Conservation (phyloP, 2,797 vertebrate genomes). For the Pyrocephalus nanus region DNA sequence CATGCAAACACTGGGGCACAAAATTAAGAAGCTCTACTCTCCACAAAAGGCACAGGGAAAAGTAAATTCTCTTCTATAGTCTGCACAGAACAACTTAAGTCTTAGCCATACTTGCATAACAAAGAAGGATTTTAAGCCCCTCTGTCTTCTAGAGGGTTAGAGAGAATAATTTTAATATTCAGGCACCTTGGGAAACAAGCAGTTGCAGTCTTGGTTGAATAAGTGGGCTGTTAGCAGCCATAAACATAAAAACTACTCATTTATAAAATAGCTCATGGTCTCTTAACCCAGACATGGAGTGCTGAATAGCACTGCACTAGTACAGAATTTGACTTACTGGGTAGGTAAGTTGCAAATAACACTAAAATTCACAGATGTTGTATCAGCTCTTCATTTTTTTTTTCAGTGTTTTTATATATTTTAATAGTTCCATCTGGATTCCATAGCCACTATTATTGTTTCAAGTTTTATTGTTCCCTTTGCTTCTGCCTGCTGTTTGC, state of each 20-base stretch:
- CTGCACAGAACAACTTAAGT: background rate
- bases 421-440: conserved; percentile 27
- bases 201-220: background rate
- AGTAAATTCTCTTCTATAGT: background rate
- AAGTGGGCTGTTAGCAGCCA: background rate
- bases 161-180: background rate
- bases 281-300: background rate
- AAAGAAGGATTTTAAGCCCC: background rate
- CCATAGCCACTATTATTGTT: background rate
- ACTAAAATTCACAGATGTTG: background rate
- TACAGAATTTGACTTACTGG: background rate
- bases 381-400: background rate
- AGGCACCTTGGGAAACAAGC: background rate
- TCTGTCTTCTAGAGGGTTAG: background rate
- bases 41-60: background rate
- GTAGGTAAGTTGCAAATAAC: background rate
- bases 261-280: background rate
- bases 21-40: background rate
- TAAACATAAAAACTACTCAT: background rate
- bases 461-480: background rate
- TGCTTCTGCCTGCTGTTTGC: conserved; percentile 20
- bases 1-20: background rate
- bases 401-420: background rate
- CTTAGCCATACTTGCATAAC: background rate
- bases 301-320: background rate